A percentile compares a stretch with the other conserved stretches of the same genome.
Evolutionary conservation across 2,888 invertebrate species (phyloP).

Genomic region (Globia sparganii): DNA sequence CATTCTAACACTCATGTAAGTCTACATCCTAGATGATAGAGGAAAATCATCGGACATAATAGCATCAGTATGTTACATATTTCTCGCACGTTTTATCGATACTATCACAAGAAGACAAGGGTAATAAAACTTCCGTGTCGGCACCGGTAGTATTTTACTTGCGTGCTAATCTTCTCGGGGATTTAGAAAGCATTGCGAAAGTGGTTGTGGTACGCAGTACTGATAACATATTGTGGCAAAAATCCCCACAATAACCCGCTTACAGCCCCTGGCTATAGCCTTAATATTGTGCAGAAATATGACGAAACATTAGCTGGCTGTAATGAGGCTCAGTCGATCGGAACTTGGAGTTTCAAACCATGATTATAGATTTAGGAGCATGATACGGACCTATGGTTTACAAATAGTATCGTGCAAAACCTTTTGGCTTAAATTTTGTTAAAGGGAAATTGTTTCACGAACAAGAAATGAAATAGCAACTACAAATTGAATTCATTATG

Average conservation of each 20-base stretch:
- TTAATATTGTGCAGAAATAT: constrained; percentile 62
- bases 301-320: constrained; percentile 58
- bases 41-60: constrained; percentile 32
- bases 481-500: background rate
- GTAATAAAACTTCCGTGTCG: constrained; percentile 67
- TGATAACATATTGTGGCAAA: constrained; percentile 83
- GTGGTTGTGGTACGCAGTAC: constrained; percentile 76
- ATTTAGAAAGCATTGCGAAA: constrained; percentile 86
- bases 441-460: background rate
- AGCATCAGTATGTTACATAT: constrained; percentile 60
- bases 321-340: constrained; percentile 56
- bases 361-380: constrained; percentile 60
- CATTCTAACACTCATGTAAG: constrained; percentile 28
- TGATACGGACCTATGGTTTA: constrained; percentile 48
- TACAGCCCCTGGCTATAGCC: constrained; percentile 72
- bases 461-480: background rate
- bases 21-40: constrained; percentile 44
- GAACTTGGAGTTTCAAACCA: constrained; percentile 56
- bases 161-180: constrained; percentile 80
- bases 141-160: constrained; percentile 70
- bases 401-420: constrained; percentile 31
- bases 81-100: constrained; percentile 53
- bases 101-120: constrained; percentile 61
- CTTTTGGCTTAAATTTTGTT: constrained; percentile 3
- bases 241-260: constrained; percentile 79